Evolutionary conservation across 1,140 invertebrate species (phyloP).

Genomic region (Bombus fervidus): DNA sequence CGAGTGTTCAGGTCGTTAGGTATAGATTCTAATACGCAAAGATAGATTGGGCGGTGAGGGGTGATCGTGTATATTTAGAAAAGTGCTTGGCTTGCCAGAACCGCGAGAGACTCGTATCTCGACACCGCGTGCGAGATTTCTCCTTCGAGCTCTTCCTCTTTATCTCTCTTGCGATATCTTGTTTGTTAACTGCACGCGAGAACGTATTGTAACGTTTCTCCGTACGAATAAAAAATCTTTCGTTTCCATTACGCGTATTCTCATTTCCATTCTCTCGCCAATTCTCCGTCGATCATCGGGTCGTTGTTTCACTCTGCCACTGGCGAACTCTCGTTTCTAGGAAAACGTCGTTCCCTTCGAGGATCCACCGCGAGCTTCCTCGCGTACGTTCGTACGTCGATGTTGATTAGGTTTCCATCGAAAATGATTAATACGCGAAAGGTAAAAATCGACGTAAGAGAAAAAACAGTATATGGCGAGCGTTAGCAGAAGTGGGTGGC

Average conservation of each 20-base stretch:
- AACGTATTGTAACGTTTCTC: constrained; percentile 21
- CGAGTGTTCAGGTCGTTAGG: constrained; percentile 60
- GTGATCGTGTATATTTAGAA: constrained; percentile 81
- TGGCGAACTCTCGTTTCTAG: too few relatives aligned
- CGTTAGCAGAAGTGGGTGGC: too few relatives aligned
- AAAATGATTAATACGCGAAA: too few relatives aligned
- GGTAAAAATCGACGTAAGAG: too few relatives aligned
- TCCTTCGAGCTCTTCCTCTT: constrained; percentile 39
- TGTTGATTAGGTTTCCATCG: too few relatives aligned
- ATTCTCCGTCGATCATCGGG: background rate
- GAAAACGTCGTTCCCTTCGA: too few relatives aligned
- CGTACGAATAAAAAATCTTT: background rate
- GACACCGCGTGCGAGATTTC: constrained; percentile 58
- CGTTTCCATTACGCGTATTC: too few relatives aligned
- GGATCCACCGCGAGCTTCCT: too few relatives aligned
- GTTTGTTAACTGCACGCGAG: background rate
- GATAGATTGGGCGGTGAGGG: constrained; percentile 82
- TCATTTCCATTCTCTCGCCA: background rate
- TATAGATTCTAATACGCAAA: constrained; percentile 82
- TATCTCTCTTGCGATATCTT: constrained; percentile 1
- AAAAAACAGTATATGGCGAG: accelerated
- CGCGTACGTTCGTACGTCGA: too few relatives aligned
- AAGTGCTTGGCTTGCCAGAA: constrained; percentile 81
- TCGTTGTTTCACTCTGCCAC: too few relatives aligned
- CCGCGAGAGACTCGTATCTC: constrained; percentile 71